phyloP scores from a whole-genome alignment of 2,888 invertebrate genomes.

The Protonemura montana region DNA sequence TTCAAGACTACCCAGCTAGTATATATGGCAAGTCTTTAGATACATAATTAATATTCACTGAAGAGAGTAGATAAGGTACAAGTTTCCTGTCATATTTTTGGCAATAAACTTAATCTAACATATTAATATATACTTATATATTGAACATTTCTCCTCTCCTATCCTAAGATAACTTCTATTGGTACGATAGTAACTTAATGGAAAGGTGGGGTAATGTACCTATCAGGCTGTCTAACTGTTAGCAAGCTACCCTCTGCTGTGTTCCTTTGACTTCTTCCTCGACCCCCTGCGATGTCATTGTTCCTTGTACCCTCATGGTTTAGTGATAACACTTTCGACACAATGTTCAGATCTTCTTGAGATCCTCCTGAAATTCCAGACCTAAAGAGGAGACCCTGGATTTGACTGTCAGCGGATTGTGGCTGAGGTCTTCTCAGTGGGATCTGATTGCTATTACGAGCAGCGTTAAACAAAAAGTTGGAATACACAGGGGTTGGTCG shows the following conservation, averaged over 20 bases:
- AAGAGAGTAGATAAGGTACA: conserved; percentile 5
- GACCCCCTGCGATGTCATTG: conserved; percentile 21
- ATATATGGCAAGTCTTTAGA: not conserved
- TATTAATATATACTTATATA: not conserved
- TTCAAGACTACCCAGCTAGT: not conserved
- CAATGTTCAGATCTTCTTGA: conserved; percentile 80
- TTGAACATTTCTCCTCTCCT: not conserved
- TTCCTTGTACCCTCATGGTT: conserved; percentile 65
- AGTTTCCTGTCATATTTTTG: conserved; percentile 13
- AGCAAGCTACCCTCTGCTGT: conserved; percentile 34
- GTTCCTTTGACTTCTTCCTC: conserved; percentile 16
- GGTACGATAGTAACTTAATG: conserved; percentile 3
- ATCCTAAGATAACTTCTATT: not conserved
- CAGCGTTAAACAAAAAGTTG: conserved; percentile 31
- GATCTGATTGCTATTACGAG: not conserved
- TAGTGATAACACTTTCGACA: conserved; percentile 80
- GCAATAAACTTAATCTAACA: not conserved
- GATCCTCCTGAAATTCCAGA: conserved; percentile 68
- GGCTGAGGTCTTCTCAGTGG: conserved; percentile 44
- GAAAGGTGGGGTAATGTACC: conserved; percentile 31
- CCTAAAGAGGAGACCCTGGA: conserved; percentile 71
- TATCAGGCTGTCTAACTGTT: conserved; percentile 18
- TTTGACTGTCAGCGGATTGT: conserved; percentile 64
- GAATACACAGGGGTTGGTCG: conserved; percentile 55
- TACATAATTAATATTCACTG: not conserved